Evolutionary conservation across 2,113 vertebrate genomes (phyloP), one percentile per base, ranked within the genome.

Genomic region (Hiodon alosoides): DNA sequence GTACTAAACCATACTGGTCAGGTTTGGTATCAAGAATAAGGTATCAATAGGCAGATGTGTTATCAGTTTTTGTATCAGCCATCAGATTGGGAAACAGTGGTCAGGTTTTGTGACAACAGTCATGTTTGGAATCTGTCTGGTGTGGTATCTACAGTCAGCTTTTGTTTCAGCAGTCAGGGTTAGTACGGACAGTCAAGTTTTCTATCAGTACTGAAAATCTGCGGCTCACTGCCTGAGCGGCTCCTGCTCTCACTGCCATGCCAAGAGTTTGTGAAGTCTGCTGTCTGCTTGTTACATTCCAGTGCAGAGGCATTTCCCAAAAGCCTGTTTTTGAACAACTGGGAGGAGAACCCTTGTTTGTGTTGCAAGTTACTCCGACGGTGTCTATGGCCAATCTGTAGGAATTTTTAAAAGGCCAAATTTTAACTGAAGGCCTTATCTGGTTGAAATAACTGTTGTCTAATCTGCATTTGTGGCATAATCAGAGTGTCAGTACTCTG

Each of bases 231-330:
- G 83, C 79, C 80, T 52, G 80, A 78, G 82, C 80, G 75, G 79
- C 81, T 83, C 74, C 82, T 83, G 81, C 83, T 88, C 86, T 80
- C 85, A 91, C 91, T 92, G 91, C 90, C 91, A 88, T 80, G 83
- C 84, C 85, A 87, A 81, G 84, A 86, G 83, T 86, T 52, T 72
- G 70, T 79, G 83, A 86, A 57, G 80, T 84, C 84, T 82, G 87
- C 86, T 86, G 72, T 80, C 75, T 62, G 77, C 83, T 83, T 85
- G 75, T 76, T 81, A 91, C 90, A 91, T 92, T 91, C 89, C 90
- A 87, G 77, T 78, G 68, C 54, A 70, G 78, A 82, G 79, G 66
- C 76, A 69, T 78, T 62, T n/a, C 54, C 77, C 14, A 62, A 57
- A 81, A 58, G 11, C 46, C 10, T 55, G 55, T 79, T 69, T 14